These are phyloP conservation scores for Rhamphomyia laevipes DNA, from an alignment of 2,888 invertebrate species.

Conservation along the genomic window DNA sequence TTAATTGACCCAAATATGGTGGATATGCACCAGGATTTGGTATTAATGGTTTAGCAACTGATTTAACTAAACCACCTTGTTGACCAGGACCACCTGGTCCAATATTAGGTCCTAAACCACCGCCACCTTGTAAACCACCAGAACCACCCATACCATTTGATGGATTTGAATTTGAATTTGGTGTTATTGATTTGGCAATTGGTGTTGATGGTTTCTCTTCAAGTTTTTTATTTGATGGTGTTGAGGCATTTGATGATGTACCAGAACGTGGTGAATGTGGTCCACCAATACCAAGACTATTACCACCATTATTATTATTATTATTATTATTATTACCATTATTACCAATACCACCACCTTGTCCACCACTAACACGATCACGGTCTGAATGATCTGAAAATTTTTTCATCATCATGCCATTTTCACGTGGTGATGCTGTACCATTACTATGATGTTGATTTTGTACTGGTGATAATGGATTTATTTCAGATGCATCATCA, in stretches of 20 bases:
- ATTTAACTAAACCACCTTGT: slow-evolving; percentile 15
- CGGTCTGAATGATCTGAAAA: slow-evolving; percentile 21
- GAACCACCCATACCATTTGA: slow-evolving; percentile 43
- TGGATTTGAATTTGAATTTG: slow-evolving; percentile 45
- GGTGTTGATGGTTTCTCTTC: slow-evolving; percentile 86
- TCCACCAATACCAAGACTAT: slow-evolving; percentile 16
- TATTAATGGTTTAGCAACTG: slow-evolving; percentile 18
- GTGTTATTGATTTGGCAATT: slow-evolving; percentile 81
- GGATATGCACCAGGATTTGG: slow-evolving; percentile 42
- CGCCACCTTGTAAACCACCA: slow-evolving; percentile 15
- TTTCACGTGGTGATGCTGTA: slow-evolving; percentile 83
- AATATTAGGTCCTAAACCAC: slow-evolving; percentile 25
- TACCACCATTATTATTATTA: neutral
- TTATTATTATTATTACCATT: neutral
- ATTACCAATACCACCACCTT: slow-evolving; percentile 21
- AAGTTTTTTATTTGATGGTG: slow-evolving; percentile 75
- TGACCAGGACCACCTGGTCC: slow-evolving; percentile 1
- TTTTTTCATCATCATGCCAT: slow-evolving; percentile 49
- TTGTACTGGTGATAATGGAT: slow-evolving; percentile 56
- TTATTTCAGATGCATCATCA: slow-evolving; percentile 78
- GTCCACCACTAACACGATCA: slow-evolving; percentile 27
- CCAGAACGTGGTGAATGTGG: slow-evolving; percentile 48
- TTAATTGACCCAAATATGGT: slow-evolving; percentile 43
- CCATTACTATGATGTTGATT: slow-evolving; percentile 18
- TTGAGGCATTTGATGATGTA: slow-evolving; percentile 82